These are phyloP conservation scores for Rhinoptilus africanus DNA, from an alignment of 2,113 vertebrate species.

Conservation along the genomic window DNA sequence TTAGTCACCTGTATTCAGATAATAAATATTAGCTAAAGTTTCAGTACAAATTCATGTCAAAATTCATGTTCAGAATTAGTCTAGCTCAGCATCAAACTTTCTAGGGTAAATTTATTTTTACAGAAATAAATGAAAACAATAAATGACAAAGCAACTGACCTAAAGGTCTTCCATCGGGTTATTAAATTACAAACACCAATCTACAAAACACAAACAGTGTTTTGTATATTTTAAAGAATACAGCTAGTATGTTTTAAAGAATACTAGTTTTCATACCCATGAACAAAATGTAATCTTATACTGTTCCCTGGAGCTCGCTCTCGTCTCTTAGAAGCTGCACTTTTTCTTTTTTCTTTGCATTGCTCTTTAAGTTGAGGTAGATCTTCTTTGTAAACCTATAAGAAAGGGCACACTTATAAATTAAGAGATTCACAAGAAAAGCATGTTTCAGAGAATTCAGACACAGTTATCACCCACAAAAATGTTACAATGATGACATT, in stretches of 20 bases:
- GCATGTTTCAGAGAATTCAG: background rate
- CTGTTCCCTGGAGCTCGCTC: constrained; percentile 87
- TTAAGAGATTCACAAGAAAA: background rate
- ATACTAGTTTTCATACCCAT: constrained; percentile 81
- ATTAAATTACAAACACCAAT: background rate
- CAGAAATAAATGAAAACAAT: background rate
- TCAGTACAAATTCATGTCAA: background rate
- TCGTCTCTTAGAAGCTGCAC: constrained; percentile 87
- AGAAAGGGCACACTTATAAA: constrained; percentile 12
- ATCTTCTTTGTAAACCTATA: constrained; percentile 99
- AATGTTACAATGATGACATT: background rate
- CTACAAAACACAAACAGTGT: background rate
- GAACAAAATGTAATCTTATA: constrained; percentile 93
- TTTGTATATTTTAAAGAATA: background rate
- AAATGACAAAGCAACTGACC: background rate
- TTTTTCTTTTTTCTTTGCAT: constrained; percentile 92
- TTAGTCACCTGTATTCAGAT: background rate
- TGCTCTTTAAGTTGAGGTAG: constrained; percentile 99
- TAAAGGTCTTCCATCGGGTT: background rate
- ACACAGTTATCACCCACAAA: background rate
- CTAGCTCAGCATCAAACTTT: background rate
- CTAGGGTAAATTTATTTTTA: background rate
- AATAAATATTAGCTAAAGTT: background rate
- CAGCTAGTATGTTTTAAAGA: background rate
- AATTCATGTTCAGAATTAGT: background rate